Conservation (phyloP, 2,113 vertebrate genomes). For the Pelecanoides urinatrix region DNA sequence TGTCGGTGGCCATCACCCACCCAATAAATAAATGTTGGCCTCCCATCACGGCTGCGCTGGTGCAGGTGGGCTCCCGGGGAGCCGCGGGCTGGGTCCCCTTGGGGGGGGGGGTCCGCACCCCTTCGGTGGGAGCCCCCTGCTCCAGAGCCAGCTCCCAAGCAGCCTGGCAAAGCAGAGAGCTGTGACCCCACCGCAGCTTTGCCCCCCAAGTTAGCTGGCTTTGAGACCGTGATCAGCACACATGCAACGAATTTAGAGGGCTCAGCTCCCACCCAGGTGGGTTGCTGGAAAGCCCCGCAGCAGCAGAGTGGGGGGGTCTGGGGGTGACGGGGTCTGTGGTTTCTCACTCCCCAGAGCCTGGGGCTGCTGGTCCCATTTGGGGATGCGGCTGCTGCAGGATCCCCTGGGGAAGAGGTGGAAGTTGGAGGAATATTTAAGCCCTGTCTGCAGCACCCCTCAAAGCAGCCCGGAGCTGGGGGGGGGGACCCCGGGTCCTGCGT, state of each 20-base stretch:
- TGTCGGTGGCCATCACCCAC: not conserved
- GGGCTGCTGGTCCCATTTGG: too few relatives aligned
- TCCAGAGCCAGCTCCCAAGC: not conserved
- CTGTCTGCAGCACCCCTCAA: not conserved
- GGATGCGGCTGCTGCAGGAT: not conserved
- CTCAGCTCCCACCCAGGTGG: not conserved
- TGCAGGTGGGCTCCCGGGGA: not conserved
- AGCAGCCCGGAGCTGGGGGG: not conserved
- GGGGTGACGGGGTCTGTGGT: not conserved
- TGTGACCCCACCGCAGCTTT: accelerated
- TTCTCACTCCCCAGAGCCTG: not conserved
- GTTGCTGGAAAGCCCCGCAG: not conserved
- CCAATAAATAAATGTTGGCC: not conserved
- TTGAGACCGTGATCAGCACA: not conserved
- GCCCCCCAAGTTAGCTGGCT: too few relatives aligned
- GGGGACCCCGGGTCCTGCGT: not conserved
- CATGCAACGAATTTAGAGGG: not conserved
- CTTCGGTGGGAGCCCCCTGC: not conserved
- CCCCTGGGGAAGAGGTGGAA: not conserved
- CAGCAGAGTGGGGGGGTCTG: accelerated
- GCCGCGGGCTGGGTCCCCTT: accelerated
- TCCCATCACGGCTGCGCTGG: not conserved
- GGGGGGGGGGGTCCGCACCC: not conserved
- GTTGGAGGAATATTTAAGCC: not conserved
- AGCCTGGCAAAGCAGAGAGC: not conserved